These are phyloP conservation scores for Rhopalosiphum maidis DNA, from an alignment of 1,140 invertebrate genomes.

Conservation along the genomic window DNA sequence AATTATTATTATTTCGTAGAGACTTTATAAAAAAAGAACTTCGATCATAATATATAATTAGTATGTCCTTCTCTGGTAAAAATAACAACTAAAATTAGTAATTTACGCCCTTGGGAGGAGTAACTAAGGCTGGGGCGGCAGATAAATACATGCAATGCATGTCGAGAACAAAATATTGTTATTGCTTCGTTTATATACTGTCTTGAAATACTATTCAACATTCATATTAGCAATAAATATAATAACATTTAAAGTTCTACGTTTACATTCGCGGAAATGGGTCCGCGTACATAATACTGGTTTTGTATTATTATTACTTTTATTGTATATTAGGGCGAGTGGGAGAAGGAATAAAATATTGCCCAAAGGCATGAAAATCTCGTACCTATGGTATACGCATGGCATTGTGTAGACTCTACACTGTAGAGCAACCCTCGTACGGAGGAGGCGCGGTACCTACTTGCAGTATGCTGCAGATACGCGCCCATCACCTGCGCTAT, in stretches of 20 bases:
- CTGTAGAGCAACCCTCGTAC: background rate
- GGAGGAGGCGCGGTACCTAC: background rate
- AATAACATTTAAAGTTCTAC: background rate
- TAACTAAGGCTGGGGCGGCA: background rate
- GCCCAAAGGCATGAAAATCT: background rate
- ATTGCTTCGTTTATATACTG: background rate
- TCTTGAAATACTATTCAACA: background rate
- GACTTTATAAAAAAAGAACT: background rate
- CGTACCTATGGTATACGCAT: background rate
- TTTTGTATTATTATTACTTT: background rate
- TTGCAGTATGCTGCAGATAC: background rate
- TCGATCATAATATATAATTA: slow-evolving; percentile 4
- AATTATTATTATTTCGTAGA: background rate
- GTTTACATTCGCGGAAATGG: background rate
- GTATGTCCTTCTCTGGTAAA: background rate
- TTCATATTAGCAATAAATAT: background rate
- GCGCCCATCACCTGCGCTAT: background rate
- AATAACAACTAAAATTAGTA: slow-evolving; percentile 2
- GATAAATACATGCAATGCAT: background rate
- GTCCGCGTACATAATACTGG: background rate
- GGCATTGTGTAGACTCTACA: background rate
- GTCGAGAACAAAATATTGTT: background rate
- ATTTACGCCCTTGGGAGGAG: background rate
- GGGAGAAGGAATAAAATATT: background rate
- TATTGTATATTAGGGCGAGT: background rate